Percentiles rank a stretch among this genome's conserved stretches.
Conservation (phyloP, 2,113 vertebrate genomes). For the Oncorhynchus tshawytscha region DNA sequence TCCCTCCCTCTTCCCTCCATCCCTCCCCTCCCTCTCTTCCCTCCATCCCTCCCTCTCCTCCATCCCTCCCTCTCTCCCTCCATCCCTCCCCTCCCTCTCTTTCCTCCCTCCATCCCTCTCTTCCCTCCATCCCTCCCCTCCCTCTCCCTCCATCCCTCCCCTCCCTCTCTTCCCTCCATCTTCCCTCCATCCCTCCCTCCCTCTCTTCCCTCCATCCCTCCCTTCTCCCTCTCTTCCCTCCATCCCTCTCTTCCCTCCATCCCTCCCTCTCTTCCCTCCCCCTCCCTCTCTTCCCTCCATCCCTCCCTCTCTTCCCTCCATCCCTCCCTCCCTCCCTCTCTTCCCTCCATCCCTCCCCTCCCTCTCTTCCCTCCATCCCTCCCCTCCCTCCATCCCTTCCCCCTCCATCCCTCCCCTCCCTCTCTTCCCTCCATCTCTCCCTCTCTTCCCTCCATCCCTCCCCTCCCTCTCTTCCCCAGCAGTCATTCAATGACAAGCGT, state of each 20-base stretch:
- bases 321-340: neutral
- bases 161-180: neutral
- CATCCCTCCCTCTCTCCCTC: neutral
- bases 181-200: neutral
- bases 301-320: neutral
- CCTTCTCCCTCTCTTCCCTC: constrained; percentile 36
- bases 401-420: neutral
- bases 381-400: neutral
- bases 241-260: neutral
- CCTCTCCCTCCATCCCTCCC: no score
- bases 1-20: constrained; percentile 9
- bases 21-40: neutral
- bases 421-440: neutral
- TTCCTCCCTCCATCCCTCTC: neutral
- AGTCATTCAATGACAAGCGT: constrained; percentile 86
- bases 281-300: neutral
- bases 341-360: neutral
- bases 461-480: constrained; percentile 55
- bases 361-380: constrained; percentile 31
- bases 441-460: neutral
- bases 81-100: neutral
- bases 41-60: neutral
- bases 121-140: neutral
- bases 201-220: neutral
- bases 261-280: neutral